Evolutionary conservation across 2,797 vertebrate genomes (phyloP), one percentile per base, ranked within the genome.

Genomic region (Acrocephalus scirpaceus): DNA sequence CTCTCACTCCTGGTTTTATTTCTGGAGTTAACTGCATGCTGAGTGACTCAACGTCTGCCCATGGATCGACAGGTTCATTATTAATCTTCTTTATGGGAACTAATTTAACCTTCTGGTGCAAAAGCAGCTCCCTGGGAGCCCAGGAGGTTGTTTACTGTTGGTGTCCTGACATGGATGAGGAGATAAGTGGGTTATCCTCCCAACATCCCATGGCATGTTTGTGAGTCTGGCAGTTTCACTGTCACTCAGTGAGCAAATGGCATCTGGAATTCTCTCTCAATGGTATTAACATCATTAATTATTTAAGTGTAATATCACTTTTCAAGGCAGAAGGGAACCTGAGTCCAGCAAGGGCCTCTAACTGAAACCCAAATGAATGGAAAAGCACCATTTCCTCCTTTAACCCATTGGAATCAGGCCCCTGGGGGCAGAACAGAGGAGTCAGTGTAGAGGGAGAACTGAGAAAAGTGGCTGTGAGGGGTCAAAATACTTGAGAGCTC

Each of bases 181-280:
- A 94, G 86, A 80, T 88, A 91, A 78, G 48, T 93, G 76, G 84
- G 92, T 96, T 96, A 80, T 48, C 54, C 58, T 87, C 26, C 17
- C 56, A 44, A 36, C 58, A 61, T 79, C 86, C 76, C 4, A 0
- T 2, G 47, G 62, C 0, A 2, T 69, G 62, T 83, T 78, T 42
- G 66, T 11, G 16, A 70, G 83, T 53, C 64, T 7, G 40, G 86
- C 67, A 21, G 66, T 69, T 88, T 69, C 25, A 0, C 85, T 56
- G 57, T 48, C 79, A 5, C 65, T 80, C 60, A 34, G 50, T 2
- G 65, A 90, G 87, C 48, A 58, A 69, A 90, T 90, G 2, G 38
- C 82, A 81, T 84, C 66, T 36, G 73, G 67, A 94, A n/a, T 90
- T 88, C 86, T 84, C 87, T 69, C 92, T 90, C 92, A 66, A 5